Percentiles rank a stretch among this genome's conserved stretches.
Conservation (phyloP, 2,797 vertebrate genomes). For the Columba guinea region DNA sequence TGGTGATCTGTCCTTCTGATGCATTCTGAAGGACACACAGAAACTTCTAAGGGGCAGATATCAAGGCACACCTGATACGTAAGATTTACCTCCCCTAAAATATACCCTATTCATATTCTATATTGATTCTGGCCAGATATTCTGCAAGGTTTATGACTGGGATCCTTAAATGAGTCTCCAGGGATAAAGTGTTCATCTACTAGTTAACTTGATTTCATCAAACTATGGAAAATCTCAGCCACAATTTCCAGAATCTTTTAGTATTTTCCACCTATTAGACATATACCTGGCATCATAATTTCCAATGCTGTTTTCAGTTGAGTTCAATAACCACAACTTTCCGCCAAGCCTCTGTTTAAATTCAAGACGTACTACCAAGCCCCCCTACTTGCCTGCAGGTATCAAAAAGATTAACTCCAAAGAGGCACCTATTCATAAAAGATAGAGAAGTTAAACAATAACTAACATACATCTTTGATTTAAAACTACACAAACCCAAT, state of each 20-base stretch:
- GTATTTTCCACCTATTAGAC: not conserved
- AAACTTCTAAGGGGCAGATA: not conserved
- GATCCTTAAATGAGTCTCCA: not conserved
- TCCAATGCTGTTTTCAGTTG: not conserved
- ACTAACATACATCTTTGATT: not conserved
- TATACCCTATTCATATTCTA: not conserved
- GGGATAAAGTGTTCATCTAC: not conserved
- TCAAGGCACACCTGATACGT: not conserved
- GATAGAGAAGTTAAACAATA: not conserved
- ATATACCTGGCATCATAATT: not conserved
- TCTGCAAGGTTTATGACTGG: not conserved
- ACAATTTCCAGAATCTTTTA: not conserved
- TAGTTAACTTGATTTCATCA: not conserved
- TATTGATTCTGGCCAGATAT: not conserved
- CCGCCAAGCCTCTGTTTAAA: not conserved
- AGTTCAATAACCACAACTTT: not conserved
- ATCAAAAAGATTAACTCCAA: not conserved
- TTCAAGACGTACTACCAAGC: not conserved
- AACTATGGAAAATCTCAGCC: not conserved
- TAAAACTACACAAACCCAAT: not conserved
- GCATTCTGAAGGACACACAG: not conserved
- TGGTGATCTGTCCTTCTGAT: not conserved
- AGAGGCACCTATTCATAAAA: not conserved
- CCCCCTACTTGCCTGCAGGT: not conserved
- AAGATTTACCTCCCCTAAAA: not conserved